These are phyloP conservation scores for Okapia johnstoni DNA, from an alignment of 2,113 vertebrate species.

Conservation along the genomic window DNA sequence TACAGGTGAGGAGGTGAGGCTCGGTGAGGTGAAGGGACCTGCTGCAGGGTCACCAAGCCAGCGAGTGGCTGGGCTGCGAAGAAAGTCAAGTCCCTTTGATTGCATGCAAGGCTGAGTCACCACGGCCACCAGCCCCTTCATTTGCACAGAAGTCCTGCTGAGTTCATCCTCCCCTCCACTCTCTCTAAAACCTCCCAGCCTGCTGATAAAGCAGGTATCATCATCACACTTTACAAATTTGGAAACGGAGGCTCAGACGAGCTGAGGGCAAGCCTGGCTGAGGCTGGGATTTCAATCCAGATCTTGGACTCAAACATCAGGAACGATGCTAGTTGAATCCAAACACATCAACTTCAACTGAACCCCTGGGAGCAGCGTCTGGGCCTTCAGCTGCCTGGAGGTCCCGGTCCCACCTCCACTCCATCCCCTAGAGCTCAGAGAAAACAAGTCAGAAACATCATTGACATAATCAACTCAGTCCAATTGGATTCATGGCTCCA, in stretches of 20 bases:
- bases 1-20: not conserved
- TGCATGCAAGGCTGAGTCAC: not conserved
- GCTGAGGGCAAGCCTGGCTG: not conserved
- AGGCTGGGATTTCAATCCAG: not conserved
- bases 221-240: not conserved
- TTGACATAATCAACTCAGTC: not conserved
- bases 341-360: not conserved
- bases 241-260: not conserved
- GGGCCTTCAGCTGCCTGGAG: not conserved
- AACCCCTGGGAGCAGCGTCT: not conserved
- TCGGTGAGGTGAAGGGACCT: not conserved
- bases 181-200: not conserved
- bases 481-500: not conserved
- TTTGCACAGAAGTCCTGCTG: not conserved
- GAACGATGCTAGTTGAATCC: not conserved
- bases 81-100: not conserved
- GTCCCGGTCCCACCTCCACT: not conserved
- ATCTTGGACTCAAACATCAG: not conserved
- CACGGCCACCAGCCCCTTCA: rapidly evolving
- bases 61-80: not conserved
- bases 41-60: not conserved
- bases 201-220: not conserved
- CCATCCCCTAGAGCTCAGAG: not conserved
- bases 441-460: not conserved
- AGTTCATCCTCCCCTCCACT: not conserved